Evolutionary conservation across 2,797 vertebrate species (phyloP), one percentile per base, ranked within the genome.

Genomic region (Calcarius lapponicus): DNA sequence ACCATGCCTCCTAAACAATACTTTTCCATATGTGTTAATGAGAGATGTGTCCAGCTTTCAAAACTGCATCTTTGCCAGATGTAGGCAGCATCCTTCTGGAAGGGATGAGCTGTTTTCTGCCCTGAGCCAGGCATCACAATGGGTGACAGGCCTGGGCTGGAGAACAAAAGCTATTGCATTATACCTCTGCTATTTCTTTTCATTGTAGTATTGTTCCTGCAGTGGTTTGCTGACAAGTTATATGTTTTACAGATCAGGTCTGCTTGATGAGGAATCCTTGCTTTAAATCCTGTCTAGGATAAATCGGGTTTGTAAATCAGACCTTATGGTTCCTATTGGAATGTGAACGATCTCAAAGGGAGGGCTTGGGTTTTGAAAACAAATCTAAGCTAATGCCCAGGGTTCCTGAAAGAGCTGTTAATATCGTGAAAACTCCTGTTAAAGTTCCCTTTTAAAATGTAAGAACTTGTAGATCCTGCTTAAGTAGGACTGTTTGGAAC

Each of bases 261-360:
- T 84, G 28, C 90, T 54, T 92, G 67, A 88, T 75, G 93, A 93
- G 54, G 82, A 95, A 81, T 93, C 87, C 90, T 96, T 91, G 51
- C 62, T 72, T 81, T 69, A 86, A 91, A 58, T 69, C 1, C 1
- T 79, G 34, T 32, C 72, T 75, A 54, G 76, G 42, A 61, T 83
- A 88, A 91, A 65, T 26, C 0, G 0, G 20, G 36, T 93, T 91
- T 94, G 65, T 88, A 93, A 79, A 90, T 90, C 69, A 86, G 76
- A 66, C 85, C 58, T 79, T 81, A 66, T 79, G 51, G 8, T 94
- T 88, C 58, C 62, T 93, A 15, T 62, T 81, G 70, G 82, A 83
- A 94, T 79, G 73, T 32, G 84, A 90, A 93, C 24, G 11, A 79
- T 92, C 90, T 95, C 88, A 58, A 76, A 88, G 82, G 91, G 92